These are phyloP conservation scores for Chrysochloris asiatica DNA, from an alignment of 2,113 vertebrate species.

Conservation along the genomic window DNA sequence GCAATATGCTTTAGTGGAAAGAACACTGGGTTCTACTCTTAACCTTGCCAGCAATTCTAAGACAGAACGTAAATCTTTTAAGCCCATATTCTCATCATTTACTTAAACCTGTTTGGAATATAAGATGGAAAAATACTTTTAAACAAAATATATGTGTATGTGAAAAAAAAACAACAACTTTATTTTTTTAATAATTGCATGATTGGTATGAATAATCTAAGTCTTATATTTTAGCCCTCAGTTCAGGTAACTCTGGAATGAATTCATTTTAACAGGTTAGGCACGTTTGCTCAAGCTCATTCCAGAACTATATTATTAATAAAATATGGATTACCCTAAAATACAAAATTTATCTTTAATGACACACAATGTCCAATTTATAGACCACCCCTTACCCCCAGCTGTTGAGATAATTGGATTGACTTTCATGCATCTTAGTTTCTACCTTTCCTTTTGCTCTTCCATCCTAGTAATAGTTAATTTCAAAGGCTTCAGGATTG, in stretches of 20 bases:
- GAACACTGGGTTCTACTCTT: background rate
- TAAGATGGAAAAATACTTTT: conserved; percentile 8
- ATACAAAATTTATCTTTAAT: conserved; percentile 44
- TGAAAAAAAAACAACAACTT: background rate
- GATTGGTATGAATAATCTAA: background rate
- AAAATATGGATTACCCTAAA: conserved; percentile 51
- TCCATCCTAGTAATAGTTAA: conserved; percentile 53
- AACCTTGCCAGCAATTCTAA: conserved; percentile 18
- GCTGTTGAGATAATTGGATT: conserved; percentile 65
- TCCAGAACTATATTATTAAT: background rate
- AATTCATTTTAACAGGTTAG: conserved; percentile 22
- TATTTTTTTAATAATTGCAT: background rate
- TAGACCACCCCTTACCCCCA: conserved; percentile 2
- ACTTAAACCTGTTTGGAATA: background rate
- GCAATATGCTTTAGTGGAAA: background rate
- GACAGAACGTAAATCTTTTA: background rate
- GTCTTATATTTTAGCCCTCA: background rate
- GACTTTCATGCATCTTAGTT: conserved; percentile 67
- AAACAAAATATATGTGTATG: background rate
- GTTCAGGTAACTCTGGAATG: conserved; percentile 4
- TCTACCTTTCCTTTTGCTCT: conserved; percentile 42
- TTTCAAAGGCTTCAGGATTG: conserved; percentile 69
- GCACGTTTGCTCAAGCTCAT: background rate
- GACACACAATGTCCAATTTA: conserved; percentile 10
- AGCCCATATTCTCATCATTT: background rate